Evolutionary conservation across 2,797 vertebrate genomes (phyloP).

Genomic region (Syncerus caffer): DNA sequence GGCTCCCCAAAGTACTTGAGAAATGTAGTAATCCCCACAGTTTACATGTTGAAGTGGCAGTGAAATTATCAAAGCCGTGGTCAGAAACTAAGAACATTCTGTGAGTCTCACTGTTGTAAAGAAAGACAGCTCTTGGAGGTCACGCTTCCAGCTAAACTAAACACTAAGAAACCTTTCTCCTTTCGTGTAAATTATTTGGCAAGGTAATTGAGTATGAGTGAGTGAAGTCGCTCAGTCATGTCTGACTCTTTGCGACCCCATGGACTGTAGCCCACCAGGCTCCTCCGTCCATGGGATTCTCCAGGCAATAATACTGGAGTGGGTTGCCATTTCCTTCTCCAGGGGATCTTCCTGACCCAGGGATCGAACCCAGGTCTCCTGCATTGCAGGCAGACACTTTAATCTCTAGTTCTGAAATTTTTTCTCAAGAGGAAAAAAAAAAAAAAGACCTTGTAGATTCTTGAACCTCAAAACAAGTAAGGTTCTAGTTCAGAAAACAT

Average conservation of each 20-base stretch:
- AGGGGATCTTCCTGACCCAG: no score
- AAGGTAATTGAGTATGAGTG: neutral
- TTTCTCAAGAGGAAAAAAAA: conserved; percentile 26
- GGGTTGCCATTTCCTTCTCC: no score
- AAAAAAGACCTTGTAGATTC: neutral
- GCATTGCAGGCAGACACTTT: no score
- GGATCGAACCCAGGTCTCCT: no score
- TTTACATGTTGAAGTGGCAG: conserved; percentile 59
- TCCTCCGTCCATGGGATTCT: no score
- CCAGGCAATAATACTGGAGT: no score
- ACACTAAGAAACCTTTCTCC: conserved; percentile 11
- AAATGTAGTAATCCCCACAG: conserved; percentile 59
- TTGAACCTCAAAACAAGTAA: conserved; percentile 12
- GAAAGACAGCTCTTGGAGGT: conserved; percentile 28
- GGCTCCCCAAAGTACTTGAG: conserved; percentile 57
- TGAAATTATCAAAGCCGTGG: conserved; percentile 57
- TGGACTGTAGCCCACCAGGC: no score
- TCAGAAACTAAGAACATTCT: conserved; percentile 57
- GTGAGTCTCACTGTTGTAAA: conserved; percentile 46
- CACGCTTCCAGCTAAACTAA: conserved; percentile 38
- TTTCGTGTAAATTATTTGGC: conserved; percentile 40
- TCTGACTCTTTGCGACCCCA: no score
- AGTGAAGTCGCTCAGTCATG: no score
- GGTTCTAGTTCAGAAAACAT: conserved; percentile 41
- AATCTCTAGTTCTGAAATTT: neutral